A percentile compares a stretch with the other conserved stretches of the same genome.
phyloP scores from a whole-genome alignment of 2,888 invertebrate species.

The Nephrotoma guestfalica region DNA sequence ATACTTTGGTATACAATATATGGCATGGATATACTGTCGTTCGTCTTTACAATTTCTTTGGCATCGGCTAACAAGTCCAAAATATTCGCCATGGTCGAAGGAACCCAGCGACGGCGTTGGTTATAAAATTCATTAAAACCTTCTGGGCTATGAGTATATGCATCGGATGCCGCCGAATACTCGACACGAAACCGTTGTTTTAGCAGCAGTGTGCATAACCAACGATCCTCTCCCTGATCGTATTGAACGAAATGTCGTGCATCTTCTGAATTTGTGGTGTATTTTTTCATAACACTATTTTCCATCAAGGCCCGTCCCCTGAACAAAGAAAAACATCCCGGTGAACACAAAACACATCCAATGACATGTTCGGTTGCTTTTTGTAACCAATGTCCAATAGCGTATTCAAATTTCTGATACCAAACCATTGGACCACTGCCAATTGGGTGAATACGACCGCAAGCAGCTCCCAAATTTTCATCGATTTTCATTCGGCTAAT shows the following conservation, averaged over 20 bases:
- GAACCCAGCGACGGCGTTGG: constrained; percentile 89
- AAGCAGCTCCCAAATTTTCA: constrained; percentile 66
- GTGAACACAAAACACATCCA: constrained; percentile 80
- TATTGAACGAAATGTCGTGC: constrained; percentile 81
- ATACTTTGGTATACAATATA: constrained; percentile 61
- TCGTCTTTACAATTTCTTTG: constrained; percentile 61
- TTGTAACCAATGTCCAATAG: constrained; percentile 85
- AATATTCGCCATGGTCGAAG: constrained; percentile 92
- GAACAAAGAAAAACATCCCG: constrained; percentile 85
- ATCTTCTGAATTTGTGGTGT: constrained; percentile 62
- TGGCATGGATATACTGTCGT: constrained; percentile 75
- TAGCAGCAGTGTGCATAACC: constrained; percentile 83
- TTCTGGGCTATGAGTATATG: constrained; percentile 90
- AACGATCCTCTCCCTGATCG: constrained; percentile 94
- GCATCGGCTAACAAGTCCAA: constrained; percentile 71
- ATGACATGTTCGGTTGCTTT: constrained; percentile 85
- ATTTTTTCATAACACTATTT: constrained; percentile 76
- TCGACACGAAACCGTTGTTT: constrained; percentile 87
- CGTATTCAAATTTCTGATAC: constrained; percentile 84
- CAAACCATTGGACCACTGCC: constrained; percentile 70
- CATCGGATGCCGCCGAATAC: constrained; percentile 90
- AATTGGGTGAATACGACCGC: constrained; percentile 80
- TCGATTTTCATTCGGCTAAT: constrained; percentile 80
- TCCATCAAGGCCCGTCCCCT: constrained; percentile 81
- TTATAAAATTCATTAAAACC: constrained; percentile 86